Base-by-base conservation (phyloP, 2,797 vertebrate species). In the Xiphophorus birchmanni region DNA sequence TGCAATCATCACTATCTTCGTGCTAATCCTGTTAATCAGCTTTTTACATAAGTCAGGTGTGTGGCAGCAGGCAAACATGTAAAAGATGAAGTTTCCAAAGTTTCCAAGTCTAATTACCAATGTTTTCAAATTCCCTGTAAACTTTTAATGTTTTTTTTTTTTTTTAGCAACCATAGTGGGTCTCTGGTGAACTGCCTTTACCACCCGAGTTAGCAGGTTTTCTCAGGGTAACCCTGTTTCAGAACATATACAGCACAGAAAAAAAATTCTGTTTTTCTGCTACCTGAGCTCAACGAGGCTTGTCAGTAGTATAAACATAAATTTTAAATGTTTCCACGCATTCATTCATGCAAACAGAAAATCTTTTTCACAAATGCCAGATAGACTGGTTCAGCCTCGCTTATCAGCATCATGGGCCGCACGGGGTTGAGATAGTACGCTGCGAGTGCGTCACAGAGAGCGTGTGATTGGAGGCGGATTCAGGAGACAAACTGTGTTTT, bases 401-500 rank as follows among this genome's bases (percentile, higher is more conserved):
- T 92, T 93, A 93, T 94, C 91, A 78, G 92, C 82, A 11, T 77
- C 71, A 3, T 18, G 26, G 82, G 71, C 81, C 48, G 35, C 84
- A 87, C 88, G 91, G 83, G 88, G 89, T 79, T 69, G 88, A 90
- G 92, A 92, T 93, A 91, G 87, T 65, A 76, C 77, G 82, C 67
- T 48, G 84, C 17, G 71, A 85, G 81, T 92, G 88, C 93, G 89
- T 94, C 92, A 93, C 80, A 40, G 81, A 75, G 87, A 91, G 83
- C 56, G 72, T 74, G 87, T 77, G 92, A 93, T 92, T 88, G 88
- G 84, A 90, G 88, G 80, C 44, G 86, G 88, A 90, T 91, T 82
- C 89, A 63, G 82, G 82, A 90, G 80, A 91, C 92, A 92, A 93
- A 92, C 88, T 44, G 85, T 3, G 40, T 84, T 91, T 93, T 93